Percentiles rank a stretch among this genome's conserved stretches.
Evolutionary conservation across 2,888 invertebrate genomes (phyloP).

Genomic region (Phengaris alcon): DNA sequence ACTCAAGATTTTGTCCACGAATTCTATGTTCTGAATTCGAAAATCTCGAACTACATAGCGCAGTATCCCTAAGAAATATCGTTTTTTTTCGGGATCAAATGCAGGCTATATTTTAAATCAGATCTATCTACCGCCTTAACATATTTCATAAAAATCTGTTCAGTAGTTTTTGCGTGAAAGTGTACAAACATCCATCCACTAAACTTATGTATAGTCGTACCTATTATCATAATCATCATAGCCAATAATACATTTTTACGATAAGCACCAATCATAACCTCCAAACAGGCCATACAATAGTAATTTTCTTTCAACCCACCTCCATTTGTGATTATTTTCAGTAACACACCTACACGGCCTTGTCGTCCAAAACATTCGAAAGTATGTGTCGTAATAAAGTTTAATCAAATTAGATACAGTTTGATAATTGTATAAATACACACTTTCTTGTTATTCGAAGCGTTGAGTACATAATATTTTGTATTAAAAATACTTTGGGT

Average conservation of each 20-base stretch:
- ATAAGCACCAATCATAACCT: neutral
- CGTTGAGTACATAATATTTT: slow-evolving; percentile 9
- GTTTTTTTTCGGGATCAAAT: too few relatives aligned
- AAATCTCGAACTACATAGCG: too few relatives aligned
- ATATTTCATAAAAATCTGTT: too few relatives aligned
- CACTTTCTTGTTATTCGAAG: slow-evolving; percentile 3
- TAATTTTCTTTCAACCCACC: neutral
- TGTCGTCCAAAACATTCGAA: slow-evolving; percentile 12
- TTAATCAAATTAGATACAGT: slow-evolving; percentile 26
- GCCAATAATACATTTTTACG: neutral
- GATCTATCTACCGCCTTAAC: too few relatives aligned
- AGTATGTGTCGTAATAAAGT: slow-evolving; percentile 18
- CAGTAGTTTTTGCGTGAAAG: too few relatives aligned
- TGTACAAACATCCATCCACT: too few relatives aligned
- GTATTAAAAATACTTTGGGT: neutral
- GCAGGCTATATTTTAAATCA: too few relatives aligned
- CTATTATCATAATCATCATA: neutral
- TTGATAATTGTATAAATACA: slow-evolving; percentile 19
- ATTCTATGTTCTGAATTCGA: too few relatives aligned
- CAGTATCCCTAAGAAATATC: too few relatives aligned
- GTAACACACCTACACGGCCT: neutral
- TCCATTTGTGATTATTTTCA: neutral
- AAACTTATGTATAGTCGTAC: neutral
- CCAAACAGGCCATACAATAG: neutral
- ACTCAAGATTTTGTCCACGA: too few relatives aligned